Conservation (phyloP, 2,113 vertebrate genomes). For the Psilopsiagon aurifrons region DNA sequence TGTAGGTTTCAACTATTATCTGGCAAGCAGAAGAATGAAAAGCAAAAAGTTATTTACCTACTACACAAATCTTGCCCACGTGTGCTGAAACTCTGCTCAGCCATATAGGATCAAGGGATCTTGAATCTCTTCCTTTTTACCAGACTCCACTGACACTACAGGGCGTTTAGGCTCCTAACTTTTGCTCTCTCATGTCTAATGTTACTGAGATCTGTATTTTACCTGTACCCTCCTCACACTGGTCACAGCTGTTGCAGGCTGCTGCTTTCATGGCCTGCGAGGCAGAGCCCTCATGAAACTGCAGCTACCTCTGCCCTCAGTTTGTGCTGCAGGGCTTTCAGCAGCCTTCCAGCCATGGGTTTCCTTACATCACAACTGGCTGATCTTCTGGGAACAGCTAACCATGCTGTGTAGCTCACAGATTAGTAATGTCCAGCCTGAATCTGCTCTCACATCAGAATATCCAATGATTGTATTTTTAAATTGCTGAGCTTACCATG, state of each 20-base stretch:
- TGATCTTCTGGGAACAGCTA: neutral
- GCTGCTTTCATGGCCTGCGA: neutral
- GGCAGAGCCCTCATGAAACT: neutral
- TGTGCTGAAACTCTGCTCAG: neutral
- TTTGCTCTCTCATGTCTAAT: rapidly evolving
- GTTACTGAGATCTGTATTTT: neutral
- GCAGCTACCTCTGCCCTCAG: neutral
- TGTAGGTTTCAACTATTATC: neutral
- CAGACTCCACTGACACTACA: neutral
- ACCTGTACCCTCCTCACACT: neutral
- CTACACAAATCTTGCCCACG: neutral
- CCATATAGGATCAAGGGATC: neutral
- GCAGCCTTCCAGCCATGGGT: neutral
- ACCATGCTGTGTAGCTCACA: neutral
- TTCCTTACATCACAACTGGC: neutral
- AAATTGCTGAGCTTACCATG: neutral
- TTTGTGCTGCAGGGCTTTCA: neutral
- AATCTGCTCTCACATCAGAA: neutral
- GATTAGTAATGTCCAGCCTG: neutral
- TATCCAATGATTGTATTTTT: neutral
- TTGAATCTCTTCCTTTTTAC: neutral
- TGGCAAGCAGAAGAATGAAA: neutral
- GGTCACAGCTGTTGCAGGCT: neutral
- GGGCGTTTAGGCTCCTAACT: neutral
- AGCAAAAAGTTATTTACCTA: neutral